phyloP scores from a whole-genome alignment of 2,113 vertebrate species.

The Lucifuga dentata region DNA sequence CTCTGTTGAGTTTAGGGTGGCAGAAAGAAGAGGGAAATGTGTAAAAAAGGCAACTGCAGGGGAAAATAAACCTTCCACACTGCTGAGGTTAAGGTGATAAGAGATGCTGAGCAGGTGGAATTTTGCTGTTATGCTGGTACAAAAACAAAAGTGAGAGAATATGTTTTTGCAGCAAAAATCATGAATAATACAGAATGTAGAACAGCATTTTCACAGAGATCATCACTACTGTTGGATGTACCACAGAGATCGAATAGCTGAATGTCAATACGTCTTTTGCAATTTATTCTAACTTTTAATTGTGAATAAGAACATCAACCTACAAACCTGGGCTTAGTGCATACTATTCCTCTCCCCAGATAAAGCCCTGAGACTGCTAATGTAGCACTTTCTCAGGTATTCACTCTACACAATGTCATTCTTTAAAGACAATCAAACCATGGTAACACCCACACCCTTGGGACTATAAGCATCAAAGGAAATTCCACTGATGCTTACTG shows the following conservation, averaged over 20 bases:
- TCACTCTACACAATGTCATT: slow-evolving; percentile 49
- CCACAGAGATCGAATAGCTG: slow-evolving; percentile 2
- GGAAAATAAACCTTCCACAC: slow-evolving; percentile 33
- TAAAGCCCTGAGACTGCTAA: slow-evolving; percentile 28
- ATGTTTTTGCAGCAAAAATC: slow-evolving; percentile 16
- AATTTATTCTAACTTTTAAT: neutral
- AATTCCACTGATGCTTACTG: too few species aligned
- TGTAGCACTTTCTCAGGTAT: slow-evolving; percentile 53
- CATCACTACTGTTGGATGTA: slow-evolving; percentile 14
- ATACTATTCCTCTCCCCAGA: neutral
- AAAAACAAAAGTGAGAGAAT: slow-evolving; percentile 24
- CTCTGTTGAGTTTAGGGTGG: slow-evolving; percentile 22
- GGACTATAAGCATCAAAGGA: slow-evolving; percentile 41
- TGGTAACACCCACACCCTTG: slow-evolving; percentile 13
- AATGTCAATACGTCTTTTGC: too few species aligned
- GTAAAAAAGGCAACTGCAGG: neutral
- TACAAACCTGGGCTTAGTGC: neutral
- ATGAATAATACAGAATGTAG: slow-evolving; percentile 43
- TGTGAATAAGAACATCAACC: neutral
- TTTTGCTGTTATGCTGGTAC: slow-evolving; percentile 27
- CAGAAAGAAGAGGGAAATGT: neutral
- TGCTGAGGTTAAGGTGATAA: slow-evolving; percentile 12
- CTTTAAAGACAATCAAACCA: slow-evolving; percentile 32
- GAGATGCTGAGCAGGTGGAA: slow-evolving; percentile 48
- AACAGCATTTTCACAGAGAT: slow-evolving; percentile 17